Base-by-base conservation (phyloP, 1,140 invertebrate genomes). In the Brachystomella parvula region DNA sequence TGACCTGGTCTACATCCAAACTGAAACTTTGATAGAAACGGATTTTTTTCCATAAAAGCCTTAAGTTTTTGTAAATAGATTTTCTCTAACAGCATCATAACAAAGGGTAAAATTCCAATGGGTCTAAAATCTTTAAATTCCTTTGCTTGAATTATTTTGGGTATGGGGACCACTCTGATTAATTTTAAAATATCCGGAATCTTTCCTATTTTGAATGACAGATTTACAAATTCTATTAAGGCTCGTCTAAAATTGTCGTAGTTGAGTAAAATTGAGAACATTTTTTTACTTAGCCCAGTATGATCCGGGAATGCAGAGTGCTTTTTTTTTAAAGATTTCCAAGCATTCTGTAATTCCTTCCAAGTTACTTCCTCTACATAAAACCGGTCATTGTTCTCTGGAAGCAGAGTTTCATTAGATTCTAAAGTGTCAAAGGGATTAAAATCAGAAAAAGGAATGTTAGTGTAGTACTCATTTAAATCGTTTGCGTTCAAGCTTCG, bases 1-100 rank as follows among this genome's bases (percentile, higher is more conserved):
- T 69, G 59, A 29, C 17, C 29, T 2, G 29, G 3, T 30, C 65
- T 28, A 30, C 30, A 69, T 3, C 59, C 61, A 53, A 69, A 69
- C 32, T 69, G 63, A 39, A 26, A 3, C n/a, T 49, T 24, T 1
- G 28, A 26, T 12, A 61, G 12, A 19, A 61, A 39, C 3, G 33
- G n/a, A 2, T 61, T 59, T 3, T 21, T 21, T 28, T 59, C 30
- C 15, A 59, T 21, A 32, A 29, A 31, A 29, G 3, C 30, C 2
- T 6, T 59, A 29, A 59, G 3, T 31, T 59, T 26, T 30, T 28
- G 24, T 3, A 24, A 6, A 21, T 59, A 59, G 3, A 59, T 15
- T 59, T 31, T 59, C 30, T 59, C 57, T 29, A 59, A 9, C 15
- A 59, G 21, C 21, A 32, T 29, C 30, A 59, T 29, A 6, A 59